phyloP scores from a whole-genome alignment of 2,888 invertebrate species.

The Oscheius myriophilus region DNA sequence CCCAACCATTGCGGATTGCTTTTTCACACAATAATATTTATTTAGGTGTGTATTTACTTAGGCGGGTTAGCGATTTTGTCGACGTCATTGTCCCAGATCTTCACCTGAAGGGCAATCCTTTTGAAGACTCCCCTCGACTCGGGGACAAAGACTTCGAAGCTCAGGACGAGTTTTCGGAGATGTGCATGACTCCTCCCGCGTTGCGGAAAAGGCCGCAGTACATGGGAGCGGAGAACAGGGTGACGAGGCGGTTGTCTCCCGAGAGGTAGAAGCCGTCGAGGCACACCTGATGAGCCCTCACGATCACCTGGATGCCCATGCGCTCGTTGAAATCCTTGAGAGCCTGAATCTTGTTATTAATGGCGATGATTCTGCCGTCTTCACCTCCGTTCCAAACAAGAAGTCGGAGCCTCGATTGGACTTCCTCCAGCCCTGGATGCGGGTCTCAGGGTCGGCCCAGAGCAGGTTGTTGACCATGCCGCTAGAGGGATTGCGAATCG shows the following conservation, averaged over 20 bases:
- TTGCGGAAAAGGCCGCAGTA: not conserved
- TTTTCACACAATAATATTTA: no score
- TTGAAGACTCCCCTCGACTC: not conserved
- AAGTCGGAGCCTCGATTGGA: constrained; percentile 55
- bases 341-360: no score
- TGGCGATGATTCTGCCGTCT: constrained; percentile 21
- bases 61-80: not conserved
- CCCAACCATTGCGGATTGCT: no score
- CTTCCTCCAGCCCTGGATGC: constrained; percentile 51
- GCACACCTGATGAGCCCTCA: not conserved
- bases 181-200: not conserved
- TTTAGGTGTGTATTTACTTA: no score
- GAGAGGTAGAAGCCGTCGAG: not conserved
- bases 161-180: not conserved
- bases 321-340: not conserved
- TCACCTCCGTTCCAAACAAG: constrained; percentile 38
- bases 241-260: not conserved
- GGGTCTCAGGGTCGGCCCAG: constrained; percentile 53
- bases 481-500: constrained; percentile 43
- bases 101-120: not conserved
- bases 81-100: not conserved
- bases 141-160: not conserved
- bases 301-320: not conserved
- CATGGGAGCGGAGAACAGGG: constrained; percentile 2
- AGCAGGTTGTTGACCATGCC: constrained; percentile 61